These are phyloP conservation scores for Acropternis orthonyx DNA, from an alignment of 2,797 vertebrate genomes.

Conservation along the genomic window DNA sequence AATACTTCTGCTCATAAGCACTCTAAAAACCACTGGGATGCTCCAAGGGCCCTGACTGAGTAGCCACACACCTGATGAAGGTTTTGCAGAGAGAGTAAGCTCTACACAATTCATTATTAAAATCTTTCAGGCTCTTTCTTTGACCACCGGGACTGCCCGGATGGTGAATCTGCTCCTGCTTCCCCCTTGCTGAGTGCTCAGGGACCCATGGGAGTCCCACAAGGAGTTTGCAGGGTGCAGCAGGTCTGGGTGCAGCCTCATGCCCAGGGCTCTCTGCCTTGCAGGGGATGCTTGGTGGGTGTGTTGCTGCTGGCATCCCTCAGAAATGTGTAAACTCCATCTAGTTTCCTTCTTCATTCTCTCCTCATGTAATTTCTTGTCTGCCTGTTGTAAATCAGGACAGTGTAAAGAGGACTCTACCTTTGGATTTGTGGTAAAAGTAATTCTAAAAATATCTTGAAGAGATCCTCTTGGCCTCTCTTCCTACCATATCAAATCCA, in stretches of 20 bases:
- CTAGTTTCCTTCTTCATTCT: neutral
- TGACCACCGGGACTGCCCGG: neutral
- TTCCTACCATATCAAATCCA: neutral
- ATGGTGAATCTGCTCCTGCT: neutral
- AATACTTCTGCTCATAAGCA: neutral
- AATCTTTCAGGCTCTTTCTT: neutral
- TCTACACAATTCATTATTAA: neutral
- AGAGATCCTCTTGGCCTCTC: neutral
- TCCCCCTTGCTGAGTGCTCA: neutral
- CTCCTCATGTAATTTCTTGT: neutral
- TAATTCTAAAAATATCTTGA: neutral
- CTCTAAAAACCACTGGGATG: neutral
- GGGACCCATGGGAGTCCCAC: fast-evolving
- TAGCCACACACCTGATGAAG: fast-evolving
- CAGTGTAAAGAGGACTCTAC: neutral
- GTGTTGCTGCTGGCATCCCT: neutral
- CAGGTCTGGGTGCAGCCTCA: neutral
- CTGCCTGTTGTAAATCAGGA: neutral
- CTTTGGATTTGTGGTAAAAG: neutral
- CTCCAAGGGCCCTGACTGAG: neutral
- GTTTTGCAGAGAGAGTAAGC: neutral
- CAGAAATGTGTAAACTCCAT: neutral
- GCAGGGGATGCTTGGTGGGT: neutral
- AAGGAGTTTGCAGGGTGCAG: neutral
- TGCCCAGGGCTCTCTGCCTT: neutral